Evolutionary conservation across 1,140 invertebrate genomes (phyloP).

Genomic region (Diorhabda sublineata): DNA sequence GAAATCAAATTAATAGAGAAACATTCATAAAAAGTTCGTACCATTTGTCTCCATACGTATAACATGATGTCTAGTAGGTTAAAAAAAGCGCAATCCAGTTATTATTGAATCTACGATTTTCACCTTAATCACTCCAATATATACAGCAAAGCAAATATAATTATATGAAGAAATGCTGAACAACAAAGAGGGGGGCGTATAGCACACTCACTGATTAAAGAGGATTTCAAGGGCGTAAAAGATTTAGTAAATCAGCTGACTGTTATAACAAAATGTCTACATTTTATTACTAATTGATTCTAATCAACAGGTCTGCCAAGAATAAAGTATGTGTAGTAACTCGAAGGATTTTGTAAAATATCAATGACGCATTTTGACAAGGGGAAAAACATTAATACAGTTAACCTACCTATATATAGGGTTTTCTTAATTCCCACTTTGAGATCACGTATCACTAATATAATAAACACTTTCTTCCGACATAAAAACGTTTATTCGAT

Average conservation of each 20-base stretch:
- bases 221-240: conserved; percentile 15
- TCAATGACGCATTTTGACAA: conserved; percentile 20
- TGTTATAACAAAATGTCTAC: conserved; percentile 2
- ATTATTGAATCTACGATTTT: background rate
- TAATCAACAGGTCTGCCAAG: conserved; percentile 15
- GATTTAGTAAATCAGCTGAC: conserved; percentile 10
- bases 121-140: background rate
- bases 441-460: conserved; percentile 19
- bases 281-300: conserved; percentile 4
- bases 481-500: conserved; percentile 16
- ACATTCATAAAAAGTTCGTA: no score
- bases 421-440: background rate
- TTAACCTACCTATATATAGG: conserved; percentile 11
- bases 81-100: background rate
- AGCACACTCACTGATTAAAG: conserved; percentile 6
- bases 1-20: no score
- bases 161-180: conserved; percentile 9
- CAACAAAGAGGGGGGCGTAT: conserved; percentile 10
- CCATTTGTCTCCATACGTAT: no score
- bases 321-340: background rate
- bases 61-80: no score
- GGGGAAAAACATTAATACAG: conserved; percentile 13
- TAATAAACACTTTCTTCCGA: conserved; percentile 10
- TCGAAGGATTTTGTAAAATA: conserved; percentile 13
- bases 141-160: background rate